These are phyloP conservation scores for Anthopleura sola DNA, from an alignment of 64 coral and sea anemone species.

Conservation along the genomic window DNA sequence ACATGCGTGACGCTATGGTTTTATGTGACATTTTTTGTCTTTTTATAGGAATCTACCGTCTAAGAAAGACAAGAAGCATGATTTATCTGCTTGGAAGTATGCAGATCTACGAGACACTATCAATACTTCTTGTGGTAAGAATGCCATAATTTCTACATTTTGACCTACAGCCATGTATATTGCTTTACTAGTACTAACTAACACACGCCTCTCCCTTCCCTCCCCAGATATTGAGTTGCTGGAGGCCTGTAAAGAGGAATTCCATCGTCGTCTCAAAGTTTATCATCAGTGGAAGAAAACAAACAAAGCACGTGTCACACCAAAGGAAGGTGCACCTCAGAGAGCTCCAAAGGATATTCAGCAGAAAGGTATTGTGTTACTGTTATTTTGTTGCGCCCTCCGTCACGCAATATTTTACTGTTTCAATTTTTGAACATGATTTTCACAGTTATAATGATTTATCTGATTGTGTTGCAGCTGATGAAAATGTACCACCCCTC, in stretches of 20 bases:
- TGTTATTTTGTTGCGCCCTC: not conserved
- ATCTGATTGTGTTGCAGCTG: not conserved
- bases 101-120: constrained; percentile 96
- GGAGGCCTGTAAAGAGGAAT: constrained; percentile 85
- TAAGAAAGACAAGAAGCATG: constrained; percentile 78
- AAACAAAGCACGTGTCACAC: constrained; percentile 77
- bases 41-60: constrained; percentile 34
- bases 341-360: constrained; percentile 90
- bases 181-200: not conserved
- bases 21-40: not conserved
- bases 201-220: not conserved
- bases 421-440: no score
- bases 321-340: constrained; percentile 62
- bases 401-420: not conserved
- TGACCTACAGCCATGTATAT: not conserved
- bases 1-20: not conserved
- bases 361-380: constrained; percentile 45
- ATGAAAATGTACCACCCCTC: constrained; percentile 59
- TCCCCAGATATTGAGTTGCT: constrained; percentile 84
- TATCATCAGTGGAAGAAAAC: constrained; percentile 99
- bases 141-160: not conserved
- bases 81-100: constrained; percentile 86
- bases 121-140: constrained; percentile 97
- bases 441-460: no score
- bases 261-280: constrained; percentile 91